Evolutionary conservation across 2,888 invertebrate genomes (phyloP).

Genomic region (Luperina testacea): DNA sequence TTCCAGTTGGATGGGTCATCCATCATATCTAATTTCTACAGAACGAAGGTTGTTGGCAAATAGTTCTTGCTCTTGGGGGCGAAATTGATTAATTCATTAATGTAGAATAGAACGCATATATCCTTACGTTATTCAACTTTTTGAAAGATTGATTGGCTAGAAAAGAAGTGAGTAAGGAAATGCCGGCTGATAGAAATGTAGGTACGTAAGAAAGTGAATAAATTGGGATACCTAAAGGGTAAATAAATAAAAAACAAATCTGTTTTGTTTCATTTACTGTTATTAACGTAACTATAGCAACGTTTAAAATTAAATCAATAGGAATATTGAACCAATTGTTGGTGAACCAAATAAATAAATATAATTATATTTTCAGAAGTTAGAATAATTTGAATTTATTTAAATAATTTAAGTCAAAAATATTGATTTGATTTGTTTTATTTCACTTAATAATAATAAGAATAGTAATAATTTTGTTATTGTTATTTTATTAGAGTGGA

Average conservation of each 20-base stretch:
- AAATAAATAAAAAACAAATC: too few species aligned
- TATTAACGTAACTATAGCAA: not conserved
- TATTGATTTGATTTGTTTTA: too few species aligned
- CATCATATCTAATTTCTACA: conserved; percentile 45
- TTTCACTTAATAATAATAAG: too few species aligned
- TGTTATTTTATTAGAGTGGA: too few species aligned
- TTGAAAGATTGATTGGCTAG: not conserved
- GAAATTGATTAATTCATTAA: conserved; percentile 34
- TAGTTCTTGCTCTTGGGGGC: conserved; percentile 31
- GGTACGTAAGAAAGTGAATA: not conserved
- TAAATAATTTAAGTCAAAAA: too few species aligned
- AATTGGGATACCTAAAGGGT: not conserved
- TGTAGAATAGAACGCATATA: not conserved
- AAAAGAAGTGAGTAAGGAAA: not conserved
- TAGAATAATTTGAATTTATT: too few species aligned
- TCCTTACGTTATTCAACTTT: not conserved
- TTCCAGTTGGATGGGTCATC: conserved; percentile 40
- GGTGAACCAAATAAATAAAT: too few species aligned
- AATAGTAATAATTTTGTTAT: too few species aligned
- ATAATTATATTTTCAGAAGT: too few species aligned
- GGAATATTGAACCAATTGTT: too few species aligned
- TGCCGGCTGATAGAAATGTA: not conserved
- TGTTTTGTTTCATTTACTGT: not conserved
- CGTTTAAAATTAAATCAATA: conserved; percentile 3
- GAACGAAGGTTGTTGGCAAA: conserved; percentile 38